phyloP scores from a whole-genome alignment of 2,113 vertebrate species.

The Circaetus gallicus region DNA sequence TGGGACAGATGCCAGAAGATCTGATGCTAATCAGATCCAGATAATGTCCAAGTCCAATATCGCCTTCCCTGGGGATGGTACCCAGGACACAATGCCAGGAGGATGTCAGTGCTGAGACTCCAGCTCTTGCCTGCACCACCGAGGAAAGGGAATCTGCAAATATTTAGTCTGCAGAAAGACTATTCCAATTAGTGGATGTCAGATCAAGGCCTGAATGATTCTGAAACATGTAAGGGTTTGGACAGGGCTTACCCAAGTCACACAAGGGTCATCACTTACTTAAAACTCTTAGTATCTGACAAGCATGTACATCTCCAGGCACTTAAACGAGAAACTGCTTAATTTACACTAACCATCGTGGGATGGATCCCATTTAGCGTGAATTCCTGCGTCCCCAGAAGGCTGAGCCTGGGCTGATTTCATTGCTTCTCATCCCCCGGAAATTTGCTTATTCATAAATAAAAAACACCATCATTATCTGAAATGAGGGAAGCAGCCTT shows the following conservation, averaged over 20 bases:
- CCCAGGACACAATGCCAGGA: constrained; percentile 11
- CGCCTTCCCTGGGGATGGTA: background rate
- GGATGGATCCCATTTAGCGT: constrained; percentile 4
- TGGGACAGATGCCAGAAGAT: background rate
- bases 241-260: constrained; percentile 5
- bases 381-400: background rate
- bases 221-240: background rate
- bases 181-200: constrained; percentile 20
- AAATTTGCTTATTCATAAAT: constrained; percentile 19
- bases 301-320: background rate
- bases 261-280: constrained; percentile 2
- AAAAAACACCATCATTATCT: background rate
- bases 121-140: background rate
- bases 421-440: background rate
- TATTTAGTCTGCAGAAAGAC: constrained; percentile 65
- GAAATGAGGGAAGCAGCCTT: background rate
- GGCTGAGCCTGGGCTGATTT: background rate
- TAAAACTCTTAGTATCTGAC: constrained; percentile 34
- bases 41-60: background rate
- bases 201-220: constrained; percentile 37
- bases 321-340: constrained; percentile 8
- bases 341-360: background rate
- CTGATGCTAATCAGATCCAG: constrained; percentile 27
- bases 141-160: constrained; percentile 52
- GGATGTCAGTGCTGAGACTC: constrained; percentile 22